Percentiles rank a stretch among this genome's conserved stretches.
phyloP scores from a whole-genome alignment of 2,797 vertebrate genomes.

The Callimico goeldii region DNA sequence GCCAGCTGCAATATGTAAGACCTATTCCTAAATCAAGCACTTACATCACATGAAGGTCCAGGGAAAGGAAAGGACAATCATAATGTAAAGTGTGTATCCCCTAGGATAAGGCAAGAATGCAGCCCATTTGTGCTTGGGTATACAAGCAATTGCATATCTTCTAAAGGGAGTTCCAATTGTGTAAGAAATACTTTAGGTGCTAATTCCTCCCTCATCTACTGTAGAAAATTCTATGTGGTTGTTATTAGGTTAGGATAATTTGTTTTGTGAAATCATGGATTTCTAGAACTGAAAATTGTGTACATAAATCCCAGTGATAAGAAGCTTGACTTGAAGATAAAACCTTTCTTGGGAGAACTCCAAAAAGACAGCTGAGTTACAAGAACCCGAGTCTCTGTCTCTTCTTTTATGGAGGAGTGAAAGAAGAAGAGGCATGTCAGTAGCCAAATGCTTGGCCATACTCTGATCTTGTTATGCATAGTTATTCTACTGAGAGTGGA shows the following conservation, averaged over 20 bases:
- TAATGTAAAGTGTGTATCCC: fast-evolving
- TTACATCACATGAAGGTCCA: background rate
- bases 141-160: background rate
- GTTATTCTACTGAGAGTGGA: background rate
- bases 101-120: background rate
- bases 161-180: background rate
- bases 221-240: background rate
- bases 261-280: background rate
- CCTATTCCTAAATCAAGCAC: background rate
- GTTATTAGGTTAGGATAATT: background rate
- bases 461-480: background rate
- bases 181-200: background rate
- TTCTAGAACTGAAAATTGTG: constrained; percentile 5
- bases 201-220: background rate
- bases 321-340: background rate
- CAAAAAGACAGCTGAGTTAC: background rate
- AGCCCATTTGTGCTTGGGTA: background rate
- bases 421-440: background rate
- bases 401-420: background rate
- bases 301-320: background rate
- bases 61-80: background rate
- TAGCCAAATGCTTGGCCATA: background rate
- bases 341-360: background rate
- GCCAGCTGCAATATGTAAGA: background rate
- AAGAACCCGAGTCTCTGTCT: background rate